Conservation (phyloP, 2,797 vertebrate species). For the Phylloscopus collybita region DNA sequence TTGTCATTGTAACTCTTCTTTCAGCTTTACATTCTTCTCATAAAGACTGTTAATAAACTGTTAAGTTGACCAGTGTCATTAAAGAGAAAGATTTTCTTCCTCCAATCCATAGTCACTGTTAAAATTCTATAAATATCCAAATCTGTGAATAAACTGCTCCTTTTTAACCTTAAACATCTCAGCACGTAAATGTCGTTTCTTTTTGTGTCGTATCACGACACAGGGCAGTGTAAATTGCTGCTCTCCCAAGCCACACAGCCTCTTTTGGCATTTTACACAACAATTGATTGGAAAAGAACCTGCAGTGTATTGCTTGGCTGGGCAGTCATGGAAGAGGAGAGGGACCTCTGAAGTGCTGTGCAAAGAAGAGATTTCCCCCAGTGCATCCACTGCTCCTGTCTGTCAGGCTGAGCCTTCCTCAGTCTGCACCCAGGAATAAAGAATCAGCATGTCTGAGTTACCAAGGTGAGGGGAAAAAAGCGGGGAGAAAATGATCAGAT, state of each 20-base stretch:
- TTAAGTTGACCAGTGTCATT: too few species aligned
- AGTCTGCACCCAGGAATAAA: not conserved
- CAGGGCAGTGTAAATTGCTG: not conserved
- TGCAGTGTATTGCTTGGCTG: not conserved
- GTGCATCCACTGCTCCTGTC: not conserved
- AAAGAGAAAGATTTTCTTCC: too few species aligned
- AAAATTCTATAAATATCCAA: too few species aligned
- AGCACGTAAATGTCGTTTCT: too few species aligned
- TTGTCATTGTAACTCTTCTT: too few species aligned
- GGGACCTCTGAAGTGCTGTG: not conserved
- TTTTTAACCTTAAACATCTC: too few species aligned
- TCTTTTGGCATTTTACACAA: not conserved
- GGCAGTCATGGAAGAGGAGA: not conserved
- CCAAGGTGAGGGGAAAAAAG: accelerated
- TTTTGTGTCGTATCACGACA: not conserved
- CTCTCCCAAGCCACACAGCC: not conserved
- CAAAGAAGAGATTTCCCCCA: not conserved
- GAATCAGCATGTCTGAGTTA: not conserved
- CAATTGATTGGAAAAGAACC: too few species aligned
- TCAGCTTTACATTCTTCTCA: too few species aligned
- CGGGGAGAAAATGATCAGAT: not conserved
- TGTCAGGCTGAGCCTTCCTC: not conserved
- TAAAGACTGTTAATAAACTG: too few species aligned
- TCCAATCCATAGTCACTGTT: too few species aligned
- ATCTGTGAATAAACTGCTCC: too few species aligned